Evolutionary conservation across 2,888 invertebrate species (phyloP).

Genomic region (Archips xylosteana): DNA sequence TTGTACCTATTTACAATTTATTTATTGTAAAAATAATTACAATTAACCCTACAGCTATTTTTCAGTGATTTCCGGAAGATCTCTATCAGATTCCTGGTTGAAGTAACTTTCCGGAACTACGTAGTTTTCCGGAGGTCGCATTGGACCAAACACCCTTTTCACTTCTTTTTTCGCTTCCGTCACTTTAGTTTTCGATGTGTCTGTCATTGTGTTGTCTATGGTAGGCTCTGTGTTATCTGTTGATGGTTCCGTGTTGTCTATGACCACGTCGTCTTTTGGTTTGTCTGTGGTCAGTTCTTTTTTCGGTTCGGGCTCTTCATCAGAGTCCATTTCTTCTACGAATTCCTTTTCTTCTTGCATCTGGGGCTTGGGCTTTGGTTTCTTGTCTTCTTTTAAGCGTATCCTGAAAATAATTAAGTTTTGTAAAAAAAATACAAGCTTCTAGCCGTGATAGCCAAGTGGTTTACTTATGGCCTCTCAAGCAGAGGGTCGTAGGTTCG

Average conservation of each 20-base stretch:
- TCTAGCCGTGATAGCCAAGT: too few species aligned
- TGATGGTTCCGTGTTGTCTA: slow-evolving; percentile 35
- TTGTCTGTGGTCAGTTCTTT: slow-evolving; percentile 32
- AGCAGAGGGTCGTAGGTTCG: too few species aligned
- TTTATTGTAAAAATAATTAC: too few species aligned
- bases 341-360: slow-evolving; percentile 74
- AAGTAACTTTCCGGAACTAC: slow-evolving; percentile 78
- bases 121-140: slow-evolving; percentile 80
- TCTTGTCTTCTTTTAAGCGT: slow-evolving; percentile 78
- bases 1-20: not conserved
- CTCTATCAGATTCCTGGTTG: slow-evolving; percentile 74
- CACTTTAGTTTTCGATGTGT: slow-evolving; percentile 11
- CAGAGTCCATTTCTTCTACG: slow-evolving; percentile 83
- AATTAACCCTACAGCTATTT: slow-evolving; percentile 46
- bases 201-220: slow-evolving; percentile 27
- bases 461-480: too few species aligned
- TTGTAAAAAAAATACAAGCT: not conserved
- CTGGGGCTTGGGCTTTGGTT: slow-evolving; percentile 56
- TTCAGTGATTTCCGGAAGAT: slow-evolving; percentile 78
- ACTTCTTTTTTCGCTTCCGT: slow-evolving; percentile 39
- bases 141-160: slow-evolving; percentile 75
- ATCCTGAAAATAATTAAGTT: slow-evolving; percentile 59
- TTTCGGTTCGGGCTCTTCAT: slow-evolving; percentile 62
- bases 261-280: slow-evolving; percentile 11
- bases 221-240: not conserved